These are phyloP conservation scores for Hypsibius dujardini DNA, from an alignment of 1,140 invertebrate species.

Conservation along the genomic window DNA sequence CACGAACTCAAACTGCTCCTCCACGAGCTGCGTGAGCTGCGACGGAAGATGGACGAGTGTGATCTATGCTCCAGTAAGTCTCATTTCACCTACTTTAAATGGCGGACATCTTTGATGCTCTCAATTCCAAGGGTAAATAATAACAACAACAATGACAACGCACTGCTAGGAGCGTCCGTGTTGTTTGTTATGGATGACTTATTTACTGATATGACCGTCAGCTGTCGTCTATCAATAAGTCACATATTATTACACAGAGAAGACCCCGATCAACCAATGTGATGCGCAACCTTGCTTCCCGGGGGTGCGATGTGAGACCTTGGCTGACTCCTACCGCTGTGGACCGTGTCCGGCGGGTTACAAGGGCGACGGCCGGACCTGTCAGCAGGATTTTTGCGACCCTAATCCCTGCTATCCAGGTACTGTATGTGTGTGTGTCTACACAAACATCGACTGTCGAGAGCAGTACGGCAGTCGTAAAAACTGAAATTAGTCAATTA, in stretches of 20 bases:
- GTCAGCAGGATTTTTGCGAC: conserved; percentile 44
- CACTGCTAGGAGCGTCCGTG: too few species aligned
- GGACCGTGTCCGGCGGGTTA: conserved; percentile 64
- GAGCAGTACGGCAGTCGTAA: background rate
- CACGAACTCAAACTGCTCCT: conserved; percentile 10
- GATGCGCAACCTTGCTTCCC: background rate
- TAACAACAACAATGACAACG: too few species aligned
- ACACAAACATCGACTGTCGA: background rate
- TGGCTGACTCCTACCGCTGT: conserved; percentile 40
- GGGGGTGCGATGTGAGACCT: background rate
- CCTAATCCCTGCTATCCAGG: conserved; percentile 48
- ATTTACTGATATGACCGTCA: too few species aligned
- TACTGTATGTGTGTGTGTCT: background rate
- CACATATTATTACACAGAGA: background rate
- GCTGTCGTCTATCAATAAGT: too few species aligned
- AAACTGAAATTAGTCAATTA: background rate
- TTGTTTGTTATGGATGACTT: too few species aligned
- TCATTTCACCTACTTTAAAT: too few species aligned
- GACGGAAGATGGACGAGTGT: conserved; percentile 8
- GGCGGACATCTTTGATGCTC: too few species aligned
- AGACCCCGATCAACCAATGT: background rate
- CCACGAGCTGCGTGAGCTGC: background rate
- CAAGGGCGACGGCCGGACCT: conserved; percentile 58
- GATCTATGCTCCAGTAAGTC: conserved; percentile 1
- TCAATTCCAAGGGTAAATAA: too few species aligned